Evolutionary conservation across 2,113 vertebrate species (phyloP).

Genomic region (Hyaena hyaena): DNA sequence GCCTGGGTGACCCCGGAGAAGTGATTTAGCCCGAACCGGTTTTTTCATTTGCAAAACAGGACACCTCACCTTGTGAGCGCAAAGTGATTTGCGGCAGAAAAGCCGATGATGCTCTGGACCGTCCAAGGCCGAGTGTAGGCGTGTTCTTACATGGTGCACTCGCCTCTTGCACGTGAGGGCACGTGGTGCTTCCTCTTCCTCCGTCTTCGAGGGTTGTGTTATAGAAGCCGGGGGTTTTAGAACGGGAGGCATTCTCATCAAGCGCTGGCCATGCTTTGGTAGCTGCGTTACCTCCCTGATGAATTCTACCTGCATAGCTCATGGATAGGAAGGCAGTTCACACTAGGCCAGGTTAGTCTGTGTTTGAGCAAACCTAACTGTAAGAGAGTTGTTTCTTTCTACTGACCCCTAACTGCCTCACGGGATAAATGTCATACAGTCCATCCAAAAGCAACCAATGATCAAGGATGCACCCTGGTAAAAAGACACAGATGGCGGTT

Average conservation of each 20-base stretch:
- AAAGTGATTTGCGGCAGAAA: neutral
- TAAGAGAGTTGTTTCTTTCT: neutral
- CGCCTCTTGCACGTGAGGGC: too few species aligned
- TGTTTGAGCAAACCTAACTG: neutral
- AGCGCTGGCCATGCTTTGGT: neutral
- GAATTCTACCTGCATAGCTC: neutral
- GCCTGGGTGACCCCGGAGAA: neutral
- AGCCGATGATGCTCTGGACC: neutral
- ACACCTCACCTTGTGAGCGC: neutral
- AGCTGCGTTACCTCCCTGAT: neutral
- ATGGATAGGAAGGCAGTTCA: too few species aligned
- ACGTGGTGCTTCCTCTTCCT: neutral
- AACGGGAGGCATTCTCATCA: too few species aligned
- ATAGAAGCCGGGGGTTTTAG: neutral
- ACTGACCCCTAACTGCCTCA: neutral
- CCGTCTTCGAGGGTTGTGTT: neutral
- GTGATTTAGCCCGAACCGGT: neutral
- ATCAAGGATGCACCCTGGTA: neutral
- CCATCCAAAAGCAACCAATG: neutral
- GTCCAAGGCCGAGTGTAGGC: too few species aligned
- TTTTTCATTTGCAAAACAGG: neutral
- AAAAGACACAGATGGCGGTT: too few species aligned
- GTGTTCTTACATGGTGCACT: fast-evolving
- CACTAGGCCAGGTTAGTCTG: neutral
- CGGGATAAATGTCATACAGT: neutral